Base-by-base conservation (phyloP, 2,113 vertebrate genomes). In the Triplophysa rosa region DNA sequence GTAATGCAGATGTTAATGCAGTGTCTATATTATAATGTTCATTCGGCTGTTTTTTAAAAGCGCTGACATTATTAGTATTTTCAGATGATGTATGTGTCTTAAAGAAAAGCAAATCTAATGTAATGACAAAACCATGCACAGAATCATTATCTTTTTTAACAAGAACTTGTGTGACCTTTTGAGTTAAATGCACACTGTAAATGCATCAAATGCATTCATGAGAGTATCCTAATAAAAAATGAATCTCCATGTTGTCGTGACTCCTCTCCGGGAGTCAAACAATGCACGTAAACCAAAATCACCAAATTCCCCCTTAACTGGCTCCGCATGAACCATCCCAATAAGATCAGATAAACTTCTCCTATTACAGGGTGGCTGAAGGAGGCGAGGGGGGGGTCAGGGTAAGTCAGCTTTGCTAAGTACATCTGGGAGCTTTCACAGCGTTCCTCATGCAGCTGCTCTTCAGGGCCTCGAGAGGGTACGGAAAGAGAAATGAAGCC, bases 341-440 rank as follows among this genome's bases (percentile, higher is more conserved):
- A 67, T 67, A 78, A 37, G 69, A 84, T 82, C 86, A 83, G 86
- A 87, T 84, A 87, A 86, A 78, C 72, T 52, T 82, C 84, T 84
- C 83, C 63, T 81, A 37, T 87, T 87, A 73, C 86, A 77, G 54
- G 16, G 10, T 17, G 56, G 58, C 78, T 80, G 26, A 74, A 59
- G 56, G 52, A 17, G n/a, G n/a, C 49, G 14, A 52, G 47, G 49
- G 49, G 76, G 67, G 63, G 65, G 67, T 54, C 59, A 58, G 77
- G 52, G 56, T 42, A 73, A 71, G 71, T 71, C 24, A 64, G 70
- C 69, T 79, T 79, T 66, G 62, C 79, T 81, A 72, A 81, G 82
- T 85, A 81, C 82, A 81, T 85, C 79, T 81, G 84, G 84, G 84
- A 79, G 71, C 16, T 56, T 81, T 81, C 78, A 47, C 76, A 81